Percentiles rank a stretch among this genome's conserved stretches.
Conservation (phyloP, 2,113 vertebrate genomes). For the Syrrhaptes paradoxus region DNA sequence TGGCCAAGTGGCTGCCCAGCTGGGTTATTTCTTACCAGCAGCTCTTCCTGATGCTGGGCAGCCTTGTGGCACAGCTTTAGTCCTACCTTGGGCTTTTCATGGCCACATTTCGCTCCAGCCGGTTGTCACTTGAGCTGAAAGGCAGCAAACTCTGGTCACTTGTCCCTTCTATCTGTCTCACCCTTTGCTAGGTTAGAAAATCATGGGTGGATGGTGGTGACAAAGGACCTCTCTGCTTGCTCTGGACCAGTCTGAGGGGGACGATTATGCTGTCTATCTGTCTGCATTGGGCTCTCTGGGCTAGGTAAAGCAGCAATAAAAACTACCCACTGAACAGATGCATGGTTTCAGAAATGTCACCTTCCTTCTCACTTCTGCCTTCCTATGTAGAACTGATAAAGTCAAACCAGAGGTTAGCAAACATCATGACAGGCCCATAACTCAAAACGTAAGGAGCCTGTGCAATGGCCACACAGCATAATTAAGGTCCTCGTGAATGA, state of each 20-base stretch:
- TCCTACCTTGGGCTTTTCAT: not conserved
- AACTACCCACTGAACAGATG: not conserved
- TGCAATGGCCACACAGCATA: not conserved
- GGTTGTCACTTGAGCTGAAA: not conserved
- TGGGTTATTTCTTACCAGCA: not conserved
- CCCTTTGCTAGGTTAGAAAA: not conserved
- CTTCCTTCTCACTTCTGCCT: not conserved
- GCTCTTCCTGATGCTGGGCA: not conserved
- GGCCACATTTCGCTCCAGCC: not conserved
- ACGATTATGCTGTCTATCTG: not conserved
- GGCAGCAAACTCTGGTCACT: not conserved
- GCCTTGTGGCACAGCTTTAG: not conserved
- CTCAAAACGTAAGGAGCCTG: not conserved
- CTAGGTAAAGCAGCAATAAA: not conserved
- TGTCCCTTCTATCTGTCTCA: not conserved
- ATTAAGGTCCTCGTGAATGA: not conserved
- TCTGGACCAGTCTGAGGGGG: not conserved
- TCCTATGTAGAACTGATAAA: not conserved
- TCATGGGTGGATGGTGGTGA: fast-evolving
- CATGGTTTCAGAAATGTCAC: not conserved
- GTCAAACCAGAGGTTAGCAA: not conserved
- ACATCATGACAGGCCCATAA: not conserved
- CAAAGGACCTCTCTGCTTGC: not conserved
- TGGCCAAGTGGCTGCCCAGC: not conserved
- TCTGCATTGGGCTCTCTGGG: not conserved